Percentiles rank a stretch among this genome's conserved stretches.
These are phyloP conservation scores for Crocidura indochinensis DNA, from an alignment of 2,797 vertebrate species.

Conservation along the genomic window DNA sequence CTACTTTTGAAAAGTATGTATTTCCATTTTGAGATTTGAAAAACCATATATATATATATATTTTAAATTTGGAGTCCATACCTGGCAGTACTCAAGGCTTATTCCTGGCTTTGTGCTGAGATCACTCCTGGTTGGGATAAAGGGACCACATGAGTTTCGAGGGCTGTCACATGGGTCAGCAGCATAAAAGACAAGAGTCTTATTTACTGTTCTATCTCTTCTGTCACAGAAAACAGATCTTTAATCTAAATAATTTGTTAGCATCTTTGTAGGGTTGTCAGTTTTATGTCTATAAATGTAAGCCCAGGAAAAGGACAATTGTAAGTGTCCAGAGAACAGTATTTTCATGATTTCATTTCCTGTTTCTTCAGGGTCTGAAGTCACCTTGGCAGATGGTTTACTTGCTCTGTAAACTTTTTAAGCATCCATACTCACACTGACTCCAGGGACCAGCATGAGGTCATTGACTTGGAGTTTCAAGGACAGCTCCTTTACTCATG, in stretches of 20 bases:
- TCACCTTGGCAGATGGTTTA: slow-evolving; percentile 69
- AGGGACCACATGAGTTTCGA: too few species aligned
- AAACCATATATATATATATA: background rate
- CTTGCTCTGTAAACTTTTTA: slow-evolving; percentile 41
- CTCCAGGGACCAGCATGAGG: slow-evolving; percentile 23
- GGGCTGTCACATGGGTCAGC: too few species aligned
- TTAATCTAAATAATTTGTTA: slow-evolving; percentile 59
- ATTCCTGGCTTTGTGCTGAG: too few species aligned
- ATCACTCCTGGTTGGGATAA: too few species aligned
- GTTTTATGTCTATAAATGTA: background rate
- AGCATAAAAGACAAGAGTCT: too few species aligned
- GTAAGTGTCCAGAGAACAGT: slow-evolving; percentile 69
- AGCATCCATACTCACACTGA: background rate
- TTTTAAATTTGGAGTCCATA: too few species aligned
- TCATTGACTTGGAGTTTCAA: background rate
- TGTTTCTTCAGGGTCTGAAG: slow-evolving; percentile 49
- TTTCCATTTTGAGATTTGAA: background rate
- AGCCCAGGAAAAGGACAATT: slow-evolving; percentile 41
- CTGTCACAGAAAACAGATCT: too few species aligned
- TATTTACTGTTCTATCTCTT: too few species aligned
- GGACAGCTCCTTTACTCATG: background rate
- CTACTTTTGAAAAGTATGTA: slow-evolving; percentile 43
- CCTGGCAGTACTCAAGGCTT: too few species aligned
- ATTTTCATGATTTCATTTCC: slow-evolving; percentile 67
- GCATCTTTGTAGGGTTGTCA: background rate